These are phyloP conservation scores for Drosophila quadrilineata DNA, from an alignment of 1,140 invertebrate genomes.

Conservation along the genomic window DNA sequence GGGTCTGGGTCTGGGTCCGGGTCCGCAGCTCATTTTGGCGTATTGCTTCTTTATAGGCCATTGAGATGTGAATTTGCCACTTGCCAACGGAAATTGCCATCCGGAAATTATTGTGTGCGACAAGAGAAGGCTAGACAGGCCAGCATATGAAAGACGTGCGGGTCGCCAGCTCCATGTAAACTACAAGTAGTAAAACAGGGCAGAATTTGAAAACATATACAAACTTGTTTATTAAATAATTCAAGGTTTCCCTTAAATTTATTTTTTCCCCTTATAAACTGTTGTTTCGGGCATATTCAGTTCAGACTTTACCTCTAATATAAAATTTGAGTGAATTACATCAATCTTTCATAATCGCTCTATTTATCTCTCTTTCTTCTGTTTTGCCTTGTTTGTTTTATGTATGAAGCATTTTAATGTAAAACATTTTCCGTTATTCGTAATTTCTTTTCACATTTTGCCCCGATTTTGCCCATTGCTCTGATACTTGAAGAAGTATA, in stretches of 20 bases:
- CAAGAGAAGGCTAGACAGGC: slow-evolving; percentile 14
- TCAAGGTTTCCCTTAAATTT: too few relatives aligned
- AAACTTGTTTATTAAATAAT: too few relatives aligned
- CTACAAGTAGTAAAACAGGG: too few relatives aligned
- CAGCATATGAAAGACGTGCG: slow-evolving; percentile 12
- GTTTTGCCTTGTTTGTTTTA: too few relatives aligned
- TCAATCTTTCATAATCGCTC: background rate
- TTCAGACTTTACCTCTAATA: too few relatives aligned
- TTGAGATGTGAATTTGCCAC: slow-evolving; percentile 46
- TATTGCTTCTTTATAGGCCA: slow-evolving; percentile 44
- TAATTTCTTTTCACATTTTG: slow-evolving; percentile 22
- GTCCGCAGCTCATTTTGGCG: slow-evolving; percentile 1
- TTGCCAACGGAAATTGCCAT: slow-evolving; percentile 47
- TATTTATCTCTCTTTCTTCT: background rate
- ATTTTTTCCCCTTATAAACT: too few relatives aligned
- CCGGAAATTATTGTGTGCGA: slow-evolving; percentile 55
- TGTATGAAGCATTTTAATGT: slow-evolving; percentile 48
- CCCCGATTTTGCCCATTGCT: background rate
- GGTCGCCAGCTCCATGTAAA: background rate
- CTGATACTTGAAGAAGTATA: too few relatives aligned
- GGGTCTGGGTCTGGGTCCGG: too few relatives aligned
- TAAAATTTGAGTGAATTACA: too few relatives aligned
- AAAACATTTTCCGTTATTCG: slow-evolving; percentile 42
- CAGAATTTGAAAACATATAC: too few relatives aligned
- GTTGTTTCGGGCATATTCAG: too few relatives aligned